Base-by-base conservation (phyloP, 2,797 vertebrate genomes). In the Echiichthys vipera region DNA sequence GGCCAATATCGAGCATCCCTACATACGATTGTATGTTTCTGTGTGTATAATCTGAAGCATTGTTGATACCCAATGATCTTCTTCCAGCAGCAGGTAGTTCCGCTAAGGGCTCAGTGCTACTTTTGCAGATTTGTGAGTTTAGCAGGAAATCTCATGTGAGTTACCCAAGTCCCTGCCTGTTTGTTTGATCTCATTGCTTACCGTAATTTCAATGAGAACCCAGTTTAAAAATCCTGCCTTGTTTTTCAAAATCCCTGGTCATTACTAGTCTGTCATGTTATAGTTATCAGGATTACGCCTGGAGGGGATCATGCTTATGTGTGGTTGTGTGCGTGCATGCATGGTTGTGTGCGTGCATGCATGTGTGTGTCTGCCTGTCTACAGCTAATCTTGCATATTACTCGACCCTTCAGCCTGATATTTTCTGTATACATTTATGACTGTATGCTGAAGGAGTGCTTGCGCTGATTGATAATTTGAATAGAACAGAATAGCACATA, bases 71-170 rank as follows among this genome's bases (percentile, higher is more conserved):
- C 58, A 51, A 56, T 71, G 68, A 80, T 71, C 59, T 57, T 70
- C 55, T 47, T 66, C 49, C 65, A 75, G 63, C 68, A 62, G 69
- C 64, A 66, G 58, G 70, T 80, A 40, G 45, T 61, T 72, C 5
- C 30, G 13, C 74, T 62, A 77, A 65, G 74, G 58, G 77, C 61
- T 63, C 72, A 57, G 47, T 5, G 50, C 56, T 78, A 46, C 67
- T 76, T 75, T 61, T 53, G 49, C 74, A 81, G 74, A 84, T 84
- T 84, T 89, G 30, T 15, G 32, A 51, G 71, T 10, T 89, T 81
- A 78, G 61, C 46, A 27, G 64, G 54, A 83, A 82, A 80, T 82
- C 71, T 58, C 50, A n/a, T 34, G 47, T 73, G 51, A 55, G 27
- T 77, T 65, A 45, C 63, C 46, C 50, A 36, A 74, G 50, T 67